phyloP scores from a whole-genome alignment of 2,797 vertebrate genomes.

The Rhadinocentrus ornatus region DNA sequence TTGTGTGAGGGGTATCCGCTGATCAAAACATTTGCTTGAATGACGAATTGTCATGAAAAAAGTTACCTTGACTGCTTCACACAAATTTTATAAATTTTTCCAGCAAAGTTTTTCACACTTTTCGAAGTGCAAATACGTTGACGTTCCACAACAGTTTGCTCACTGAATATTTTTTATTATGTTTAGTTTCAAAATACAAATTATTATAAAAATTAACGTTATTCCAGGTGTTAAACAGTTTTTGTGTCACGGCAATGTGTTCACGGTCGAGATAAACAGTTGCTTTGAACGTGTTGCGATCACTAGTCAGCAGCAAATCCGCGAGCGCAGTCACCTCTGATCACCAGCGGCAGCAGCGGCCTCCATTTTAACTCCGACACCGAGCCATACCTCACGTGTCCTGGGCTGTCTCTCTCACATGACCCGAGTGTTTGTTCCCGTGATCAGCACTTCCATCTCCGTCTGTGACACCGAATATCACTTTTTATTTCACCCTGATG shows the following conservation, averaged over 20 bases:
- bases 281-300: not conserved
- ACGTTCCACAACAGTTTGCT: not conserved
- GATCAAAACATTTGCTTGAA: not conserved
- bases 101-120: not conserved
- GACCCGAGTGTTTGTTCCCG: constrained; percentile 96
- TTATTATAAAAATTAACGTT: not conserved
- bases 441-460: constrained; percentile 88
- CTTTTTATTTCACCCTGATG: constrained; percentile 82
- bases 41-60: not conserved
- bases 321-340: constrained; percentile 32
- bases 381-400: constrained; percentile 85
- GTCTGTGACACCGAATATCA: constrained; percentile 75
- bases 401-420: constrained; percentile 88
- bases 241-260: not conserved
- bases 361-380: constrained; percentile 79
- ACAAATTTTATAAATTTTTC: not conserved
- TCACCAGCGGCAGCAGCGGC: constrained; percentile 55
- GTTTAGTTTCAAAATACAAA: not conserved
- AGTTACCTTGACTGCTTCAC: not conserved
- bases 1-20: no score
- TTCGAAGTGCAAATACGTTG: not conserved
- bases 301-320: constrained; percentile 11
- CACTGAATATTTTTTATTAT: not conserved
- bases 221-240: not conserved
- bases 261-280: not conserved